These are phyloP conservation scores for Mus spicilegus DNA, from an alignment of 2,113 vertebrate genomes.

Conservation along the genomic window DNA sequence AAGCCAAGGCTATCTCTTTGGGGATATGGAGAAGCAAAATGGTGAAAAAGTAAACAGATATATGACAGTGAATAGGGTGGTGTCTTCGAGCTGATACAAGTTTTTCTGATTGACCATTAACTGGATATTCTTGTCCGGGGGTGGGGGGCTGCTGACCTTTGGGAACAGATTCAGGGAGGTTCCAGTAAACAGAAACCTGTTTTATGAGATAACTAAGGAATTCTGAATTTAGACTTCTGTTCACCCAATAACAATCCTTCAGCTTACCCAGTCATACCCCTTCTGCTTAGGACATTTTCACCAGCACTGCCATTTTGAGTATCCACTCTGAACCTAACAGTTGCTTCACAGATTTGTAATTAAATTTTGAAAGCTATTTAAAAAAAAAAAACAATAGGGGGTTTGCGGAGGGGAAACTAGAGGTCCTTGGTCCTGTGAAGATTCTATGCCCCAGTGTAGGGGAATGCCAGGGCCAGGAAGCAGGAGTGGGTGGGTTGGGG, in stretches of 20 bases:
- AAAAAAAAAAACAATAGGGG: not conserved
- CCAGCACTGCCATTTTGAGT: not conserved
- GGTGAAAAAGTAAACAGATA: not conserved
- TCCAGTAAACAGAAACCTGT: not conserved
- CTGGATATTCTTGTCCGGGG: not conserved
- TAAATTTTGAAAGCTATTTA: slow-evolving; percentile 5
- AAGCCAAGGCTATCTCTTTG: not conserved
- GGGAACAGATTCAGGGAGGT: not conserved
- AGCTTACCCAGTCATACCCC: too few relatives aligned
- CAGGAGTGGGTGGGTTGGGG: too few relatives aligned
- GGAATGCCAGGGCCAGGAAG: too few relatives aligned
- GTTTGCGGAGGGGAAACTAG: too few relatives aligned
- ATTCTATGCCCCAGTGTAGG: too few relatives aligned
- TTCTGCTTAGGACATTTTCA: not conserved
- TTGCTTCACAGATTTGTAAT: not conserved
- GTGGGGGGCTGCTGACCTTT: not conserved
- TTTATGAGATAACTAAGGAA: not conserved
- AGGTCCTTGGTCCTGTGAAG: too few relatives aligned
- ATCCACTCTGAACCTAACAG: not conserved
- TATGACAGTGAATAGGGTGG: not conserved
- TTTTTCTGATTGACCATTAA: not conserved
- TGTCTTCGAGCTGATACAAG: not conserved
- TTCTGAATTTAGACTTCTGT: not conserved
- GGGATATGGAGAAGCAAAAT: not conserved
- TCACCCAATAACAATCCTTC: not conserved